These are phyloP conservation scores for rabbit (Oryctolagus cuniculus) DNA, from an alignment of 2,113 vertebrate species.

Conservation along the genomic window mOryCun1.1 NC_091434.1:32141501-32142000, in stretches of 20 bases:
- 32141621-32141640: constrained; percentile 7
- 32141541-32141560: background rate
- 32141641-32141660: constrained; percentile 43
- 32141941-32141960: background rate
- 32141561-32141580: background rate
- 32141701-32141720: constrained; percentile 16
- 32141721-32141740: constrained; percentile 58
- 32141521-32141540: constrained; percentile 47
- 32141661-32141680: constrained; percentile 54
- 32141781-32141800: constrained; percentile 36
- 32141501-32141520: background rate
- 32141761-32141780: constrained; percentile 24
- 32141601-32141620: constrained; percentile 12
- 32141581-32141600: too few species aligned
- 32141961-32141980: background rate
- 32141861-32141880: background rate
- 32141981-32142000: background rate
- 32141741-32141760: constrained; percentile 65
- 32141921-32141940: constrained; percentile 41
- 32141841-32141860: constrained; percentile 5
- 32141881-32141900: background rate
- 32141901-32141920: background rate
- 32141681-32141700: constrained; percentile 30
- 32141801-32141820: constrained; percentile 54
- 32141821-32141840: constrained; percentile 40